Percentiles rank a stretch among this genome's conserved stretches.
Conservation (phyloP, 2,113 vertebrate species). For the Stegastes partitus region DNA sequence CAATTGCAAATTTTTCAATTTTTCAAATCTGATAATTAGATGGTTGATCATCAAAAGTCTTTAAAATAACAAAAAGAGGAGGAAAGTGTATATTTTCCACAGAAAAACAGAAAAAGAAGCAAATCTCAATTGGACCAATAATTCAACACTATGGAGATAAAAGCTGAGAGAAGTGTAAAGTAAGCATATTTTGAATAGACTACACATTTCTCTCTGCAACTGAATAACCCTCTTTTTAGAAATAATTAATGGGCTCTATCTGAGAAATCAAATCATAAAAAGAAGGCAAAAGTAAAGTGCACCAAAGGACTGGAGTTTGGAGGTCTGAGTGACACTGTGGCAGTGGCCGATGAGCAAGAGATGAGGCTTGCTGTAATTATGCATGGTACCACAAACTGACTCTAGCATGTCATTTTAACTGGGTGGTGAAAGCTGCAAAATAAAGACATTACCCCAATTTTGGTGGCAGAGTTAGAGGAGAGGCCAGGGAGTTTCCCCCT, state of each 20-base stretch:
- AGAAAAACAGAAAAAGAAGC: background rate
- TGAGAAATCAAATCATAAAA: background rate
- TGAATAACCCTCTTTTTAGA: background rate
- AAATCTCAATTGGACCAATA: background rate
- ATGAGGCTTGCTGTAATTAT: conserved; percentile 69
- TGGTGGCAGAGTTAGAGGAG: conserved; percentile 34
- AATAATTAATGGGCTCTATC: background rate
- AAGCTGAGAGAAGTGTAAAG: background rate
- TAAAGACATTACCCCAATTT: conserved; percentile 60
- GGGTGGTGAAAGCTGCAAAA: conserved; percentile 75
- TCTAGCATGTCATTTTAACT: conserved; percentile 72
- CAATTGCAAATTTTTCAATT: too few species aligned
- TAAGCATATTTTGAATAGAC: background rate
- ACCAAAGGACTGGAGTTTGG: conserved; percentile 12
- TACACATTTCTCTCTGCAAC: background rate
- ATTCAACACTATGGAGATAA: background rate
- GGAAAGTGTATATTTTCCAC: too few species aligned
- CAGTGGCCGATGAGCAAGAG: conserved; percentile 60
- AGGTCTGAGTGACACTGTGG: conserved; percentile 27
- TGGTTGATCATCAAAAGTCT: too few species aligned
- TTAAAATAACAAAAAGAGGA: too few species aligned
- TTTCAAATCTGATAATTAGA: too few species aligned
- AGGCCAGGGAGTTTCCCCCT: conserved; percentile 66
- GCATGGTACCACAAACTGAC: conserved; percentile 63
- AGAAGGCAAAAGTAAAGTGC: background rate